phyloP scores from a whole-genome alignment of 2,888 invertebrate species.

The Drosophila atroscutellata region DNA sequence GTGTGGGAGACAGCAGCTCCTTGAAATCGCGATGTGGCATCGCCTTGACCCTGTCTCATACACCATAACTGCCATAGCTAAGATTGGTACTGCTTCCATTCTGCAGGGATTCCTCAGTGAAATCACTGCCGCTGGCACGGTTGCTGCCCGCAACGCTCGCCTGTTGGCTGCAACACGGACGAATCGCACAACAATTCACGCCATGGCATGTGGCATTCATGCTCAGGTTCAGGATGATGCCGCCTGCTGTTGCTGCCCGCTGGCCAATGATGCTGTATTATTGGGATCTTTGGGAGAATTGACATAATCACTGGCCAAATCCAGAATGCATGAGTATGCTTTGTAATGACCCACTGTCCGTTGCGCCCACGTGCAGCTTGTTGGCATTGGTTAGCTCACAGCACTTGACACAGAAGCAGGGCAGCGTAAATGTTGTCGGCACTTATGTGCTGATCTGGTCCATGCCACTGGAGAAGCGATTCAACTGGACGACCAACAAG shows the following conservation, averaged over 20 bases:
- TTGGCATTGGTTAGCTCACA: slow-evolving; percentile 86
- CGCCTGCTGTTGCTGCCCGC: slow-evolving; percentile 30
- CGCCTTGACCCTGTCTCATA: slow-evolving; percentile 90
- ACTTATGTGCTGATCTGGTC: slow-evolving; percentile 96
- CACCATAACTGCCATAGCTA: slow-evolving; percentile 68
- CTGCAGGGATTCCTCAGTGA: slow-evolving; percentile 77
- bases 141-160: slow-evolving; percentile 54
- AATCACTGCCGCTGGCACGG: slow-evolving; percentile 76
- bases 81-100: slow-evolving; percentile 77
- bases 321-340: slow-evolving; percentile 91
- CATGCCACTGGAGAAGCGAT: slow-evolving; percentile 91
- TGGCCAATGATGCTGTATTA: slow-evolving; percentile 44
- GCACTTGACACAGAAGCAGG: slow-evolving; percentile 95
- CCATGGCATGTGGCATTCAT: slow-evolving; percentile 86
- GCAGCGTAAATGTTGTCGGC: slow-evolving; percentile 92
- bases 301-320: slow-evolving; percentile 87
- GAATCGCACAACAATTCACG: slow-evolving; percentile 87
- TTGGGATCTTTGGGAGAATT: slow-evolving; percentile 86
- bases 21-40: slow-evolving; percentile 92
- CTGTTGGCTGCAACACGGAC: slow-evolving; percentile 76
- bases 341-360: slow-evolving; percentile 97
- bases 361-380: slow-evolving; percentile 89
- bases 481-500: slow-evolving; percentile 91
- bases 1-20: slow-evolving; percentile 90
- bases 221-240: slow-evolving; percentile 69